phyloP scores from a whole-genome alignment of 1,140 invertebrate genomes.

The Drosophila oshimai region DNA sequence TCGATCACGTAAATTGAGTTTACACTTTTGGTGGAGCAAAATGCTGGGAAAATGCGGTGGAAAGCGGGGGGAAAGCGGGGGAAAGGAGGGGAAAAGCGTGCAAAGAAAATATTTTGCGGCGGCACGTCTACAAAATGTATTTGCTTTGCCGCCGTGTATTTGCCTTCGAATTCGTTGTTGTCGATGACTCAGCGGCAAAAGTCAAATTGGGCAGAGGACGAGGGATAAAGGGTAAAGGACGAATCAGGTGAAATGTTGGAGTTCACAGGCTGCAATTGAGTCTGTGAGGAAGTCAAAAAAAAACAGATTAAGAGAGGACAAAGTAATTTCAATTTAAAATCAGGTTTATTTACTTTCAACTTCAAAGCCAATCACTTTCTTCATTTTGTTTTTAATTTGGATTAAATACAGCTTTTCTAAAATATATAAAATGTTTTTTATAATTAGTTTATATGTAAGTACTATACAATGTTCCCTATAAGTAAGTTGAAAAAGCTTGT shows the following conservation, averaged over 20 bases:
- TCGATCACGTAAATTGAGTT: constrained; percentile 75
- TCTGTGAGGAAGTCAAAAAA: not conserved
- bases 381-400: too few relatives aligned
- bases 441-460: too few relatives aligned
- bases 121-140: constrained; percentile 47
- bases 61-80: too few relatives aligned
- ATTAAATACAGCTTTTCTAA: too few relatives aligned
- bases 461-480: too few relatives aligned
- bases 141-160: constrained; percentile 31
- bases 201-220: constrained; percentile 14
- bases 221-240: constrained; percentile 4
- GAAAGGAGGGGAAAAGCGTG: not conserved
- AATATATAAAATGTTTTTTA: too few relatives aligned
- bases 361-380: too few relatives aligned
- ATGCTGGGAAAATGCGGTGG: too few relatives aligned
- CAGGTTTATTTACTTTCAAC: too few relatives aligned
- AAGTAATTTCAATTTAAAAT: too few relatives aligned
- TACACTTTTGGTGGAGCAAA: constrained; percentile 38
- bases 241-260: not conserved
- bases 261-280: not conserved
- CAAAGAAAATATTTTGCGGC: constrained; percentile 44
- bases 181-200: constrained; percentile 1
- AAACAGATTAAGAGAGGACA: too few relatives aligned
- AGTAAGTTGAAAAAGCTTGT: not conserved
- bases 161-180: constrained; percentile 6